Conservation (phyloP, 1,140 invertebrate genomes). For the roundworm (Caenorhabditis elegans) region DNA sequence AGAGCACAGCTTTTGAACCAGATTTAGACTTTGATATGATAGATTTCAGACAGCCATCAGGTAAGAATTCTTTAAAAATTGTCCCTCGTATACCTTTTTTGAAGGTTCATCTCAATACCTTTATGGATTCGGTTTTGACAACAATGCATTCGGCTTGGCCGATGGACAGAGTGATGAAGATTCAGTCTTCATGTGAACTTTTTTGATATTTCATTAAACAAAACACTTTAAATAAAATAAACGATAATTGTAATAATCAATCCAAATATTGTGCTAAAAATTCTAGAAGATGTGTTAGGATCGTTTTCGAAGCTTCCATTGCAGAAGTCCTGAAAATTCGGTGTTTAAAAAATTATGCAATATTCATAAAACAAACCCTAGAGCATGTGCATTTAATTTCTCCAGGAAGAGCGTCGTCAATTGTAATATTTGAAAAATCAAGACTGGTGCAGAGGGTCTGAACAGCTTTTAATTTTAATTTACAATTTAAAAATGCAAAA, state of each 20-base stretch:
- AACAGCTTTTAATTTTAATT: not conserved
- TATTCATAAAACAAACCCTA: not conserved
- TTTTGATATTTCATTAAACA: not conserved
- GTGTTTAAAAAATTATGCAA: not conserved
- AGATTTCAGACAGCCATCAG: not conserved
- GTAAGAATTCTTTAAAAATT: not conserved
- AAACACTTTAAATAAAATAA: not conserved
- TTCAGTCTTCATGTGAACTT: not conserved
- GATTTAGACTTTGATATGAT: conserved; percentile 16
- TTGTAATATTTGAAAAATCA: conserved; percentile 7
- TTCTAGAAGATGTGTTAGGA: not conserved
- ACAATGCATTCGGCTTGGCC: not conserved
- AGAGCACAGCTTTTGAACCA: not conserved
- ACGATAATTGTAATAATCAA: not conserved
- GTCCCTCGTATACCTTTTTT: not conserved
- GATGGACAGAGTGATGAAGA: not conserved
- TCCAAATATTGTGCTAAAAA: too few species aligned
- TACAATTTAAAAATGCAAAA: not conserved
- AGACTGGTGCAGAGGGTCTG: not conserved
- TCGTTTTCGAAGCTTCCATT: conserved; percentile 12
- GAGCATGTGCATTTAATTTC: conserved; percentile 8
- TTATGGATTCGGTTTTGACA: conserved; percentile 13
- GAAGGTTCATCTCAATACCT: conserved; percentile 12
- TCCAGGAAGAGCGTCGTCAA: not conserved
- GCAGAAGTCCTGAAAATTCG: not conserved